Evolutionary conservation across 2,797 vertebrate genomes (phyloP).

Genomic region (Artibeus jamaicensis): DNA sequence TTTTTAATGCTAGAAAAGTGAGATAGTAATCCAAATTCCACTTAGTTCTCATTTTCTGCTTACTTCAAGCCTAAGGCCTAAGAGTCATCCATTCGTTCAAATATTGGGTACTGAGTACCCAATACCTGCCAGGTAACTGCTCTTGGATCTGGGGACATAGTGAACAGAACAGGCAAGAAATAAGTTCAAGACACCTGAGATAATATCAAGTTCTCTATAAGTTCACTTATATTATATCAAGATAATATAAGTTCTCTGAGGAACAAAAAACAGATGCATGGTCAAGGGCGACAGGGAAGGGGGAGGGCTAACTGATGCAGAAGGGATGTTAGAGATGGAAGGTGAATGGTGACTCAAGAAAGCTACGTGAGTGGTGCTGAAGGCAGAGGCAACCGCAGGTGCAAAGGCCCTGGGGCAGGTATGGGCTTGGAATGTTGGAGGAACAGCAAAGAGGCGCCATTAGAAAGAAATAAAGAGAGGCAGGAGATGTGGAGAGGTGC

Average conservation of each 20-base stretch:
- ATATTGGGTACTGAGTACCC: not conserved
- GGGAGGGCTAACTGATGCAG: not conserved
- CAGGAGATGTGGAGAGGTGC: not conserved
- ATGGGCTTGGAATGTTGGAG: not conserved
- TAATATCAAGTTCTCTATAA: not conserved
- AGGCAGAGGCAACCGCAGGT: not conserved
- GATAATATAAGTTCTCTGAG: not conserved
- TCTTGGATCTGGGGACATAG: not conserved
- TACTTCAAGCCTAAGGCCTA: not conserved
- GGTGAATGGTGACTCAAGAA: not conserved
- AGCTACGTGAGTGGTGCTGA: not conserved
- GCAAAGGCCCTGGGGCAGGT: not conserved
- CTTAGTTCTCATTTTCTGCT: not conserved
- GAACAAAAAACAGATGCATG: not conserved
- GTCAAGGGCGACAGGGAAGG: fast-evolving
- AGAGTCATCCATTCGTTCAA: not conserved
- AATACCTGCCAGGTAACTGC: not conserved
- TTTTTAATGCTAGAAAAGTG: not conserved
- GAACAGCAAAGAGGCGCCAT: not conserved
- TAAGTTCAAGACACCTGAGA: not conserved
- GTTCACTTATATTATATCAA: no score
- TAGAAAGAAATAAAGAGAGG: not conserved
- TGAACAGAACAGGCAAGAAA: not conserved
- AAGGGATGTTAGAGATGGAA: not conserved
- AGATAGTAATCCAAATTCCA: not conserved